phyloP scores from a whole-genome alignment of 2,888 invertebrate species.

The Scaptomyza cyrtandrae region DNA sequence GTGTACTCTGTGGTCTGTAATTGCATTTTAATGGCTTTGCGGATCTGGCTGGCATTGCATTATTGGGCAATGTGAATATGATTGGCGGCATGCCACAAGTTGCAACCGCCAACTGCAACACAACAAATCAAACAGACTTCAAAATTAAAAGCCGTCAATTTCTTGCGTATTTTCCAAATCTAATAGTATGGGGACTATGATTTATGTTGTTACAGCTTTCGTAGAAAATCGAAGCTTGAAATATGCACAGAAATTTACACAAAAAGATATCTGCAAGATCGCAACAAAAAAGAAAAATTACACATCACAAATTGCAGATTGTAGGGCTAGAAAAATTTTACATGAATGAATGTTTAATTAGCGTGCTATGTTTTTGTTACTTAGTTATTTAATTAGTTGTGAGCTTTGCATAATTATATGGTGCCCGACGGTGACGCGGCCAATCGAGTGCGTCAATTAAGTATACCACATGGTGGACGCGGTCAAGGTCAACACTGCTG shows the following conservation, averaged over 20 bases:
- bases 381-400: slow-evolving; percentile 49
- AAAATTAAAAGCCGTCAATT: slow-evolving; percentile 65
- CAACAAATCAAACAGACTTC: slow-evolving; percentile 63
- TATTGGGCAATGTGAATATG: slow-evolving; percentile 51
- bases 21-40: slow-evolving; percentile 76
- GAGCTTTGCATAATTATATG: slow-evolving; percentile 69
- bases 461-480: slow-evolving; percentile 77
- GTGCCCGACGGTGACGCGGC: slow-evolving; percentile 35
- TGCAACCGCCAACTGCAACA: slow-evolving; percentile 18
- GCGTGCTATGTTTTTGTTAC: slow-evolving; percentile 12
- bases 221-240: slow-evolving; percentile 20
- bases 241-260: slow-evolving; percentile 1
- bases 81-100: slow-evolving; percentile 38
- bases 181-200: slow-evolving; percentile 32
- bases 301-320: not conserved
- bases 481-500: slow-evolving; percentile 64
- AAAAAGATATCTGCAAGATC: slow-evolving; percentile 1
- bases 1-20: slow-evolving; percentile 44
- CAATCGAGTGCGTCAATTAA: slow-evolving; percentile 65
- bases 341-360: slow-evolving; percentile 23
- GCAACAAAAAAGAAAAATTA: slow-evolving; percentile 2
- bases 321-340: not conserved
- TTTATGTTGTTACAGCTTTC: slow-evolving; percentile 51
- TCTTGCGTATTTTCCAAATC: slow-evolving; percentile 2
- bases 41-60: slow-evolving; percentile 34